Evolutionary conservation across 2,888 invertebrate species (phyloP), one percentile per base, ranked within the genome.

Genomic region (Gryllus longicercus): DNA sequence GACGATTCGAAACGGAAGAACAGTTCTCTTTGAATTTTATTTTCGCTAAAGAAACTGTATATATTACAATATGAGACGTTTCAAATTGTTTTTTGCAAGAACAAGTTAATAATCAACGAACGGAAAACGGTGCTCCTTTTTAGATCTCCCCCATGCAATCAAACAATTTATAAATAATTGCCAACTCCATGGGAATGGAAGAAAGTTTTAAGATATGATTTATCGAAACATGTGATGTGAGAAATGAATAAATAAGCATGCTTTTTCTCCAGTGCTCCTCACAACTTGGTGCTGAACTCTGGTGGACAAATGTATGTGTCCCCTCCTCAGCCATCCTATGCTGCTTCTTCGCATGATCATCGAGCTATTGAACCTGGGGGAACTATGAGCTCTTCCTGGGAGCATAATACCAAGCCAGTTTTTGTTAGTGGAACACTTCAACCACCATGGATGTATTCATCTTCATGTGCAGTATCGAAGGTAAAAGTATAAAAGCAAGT

Each of bases 241-340:
- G 50, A 21, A 23, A 79, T 18, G 23, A 5, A 23, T 74, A 11
- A 21, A 16, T 11, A 16, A 4, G 51, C 18, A 78, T 11, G 23
- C 18, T 75, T 12, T 79, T 38, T 82, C 79, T 11, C 80, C 79
- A 84, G 85, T 74, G 84, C 85, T n/a, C 84, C 86, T 4, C 86
- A 85, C 80, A 84, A 83, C 74, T 84, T 84, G 83, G 82, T 84
- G 38, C 81, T 85, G 78, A 84, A 81, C 79, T 82, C 84, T 75
- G 84, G 84, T 14, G 85, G 85, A 0, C 87, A 86, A 79, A 86
- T 86, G 80, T 87, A 87, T 83, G 84, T 86, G 51, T 77, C 82
- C 21, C 83, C 81, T 14, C 83, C 86, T 38, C 85, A 86, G 78
- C 84, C 85, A 5, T 85, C 86, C 82, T 85, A 86, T 83, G 84